A percentile compares a stretch with the other conserved stretches of the same genome.
These are phyloP conservation scores for Echinops telfairi DNA, from an alignment of 2,113 vertebrate genomes.

Conservation along the genomic window DNA sequence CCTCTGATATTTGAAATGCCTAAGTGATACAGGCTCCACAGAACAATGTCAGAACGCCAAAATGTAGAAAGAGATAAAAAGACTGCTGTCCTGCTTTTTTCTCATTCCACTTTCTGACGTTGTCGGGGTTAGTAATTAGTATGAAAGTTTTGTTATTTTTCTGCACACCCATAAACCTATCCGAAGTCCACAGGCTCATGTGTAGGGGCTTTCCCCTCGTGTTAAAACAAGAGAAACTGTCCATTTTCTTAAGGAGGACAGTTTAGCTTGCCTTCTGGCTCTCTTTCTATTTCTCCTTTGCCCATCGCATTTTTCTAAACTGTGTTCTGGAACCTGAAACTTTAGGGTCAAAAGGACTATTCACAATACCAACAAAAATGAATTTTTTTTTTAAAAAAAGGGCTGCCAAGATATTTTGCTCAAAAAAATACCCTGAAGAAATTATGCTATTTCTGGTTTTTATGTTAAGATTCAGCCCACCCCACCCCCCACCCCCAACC, in stretches of 20 bases:
- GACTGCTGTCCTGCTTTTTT: neutral
- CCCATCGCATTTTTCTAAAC: neutral
- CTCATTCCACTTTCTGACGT: neutral
- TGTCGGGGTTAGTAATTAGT: neutral
- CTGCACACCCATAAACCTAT: neutral
- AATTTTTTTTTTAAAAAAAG: neutral
- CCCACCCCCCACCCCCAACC: neutral
- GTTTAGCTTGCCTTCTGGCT: neutral
- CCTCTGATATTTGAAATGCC: neutral
- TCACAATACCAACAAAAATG: neutral
- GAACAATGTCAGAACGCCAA: constrained; percentile 1
- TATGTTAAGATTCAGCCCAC: neutral
- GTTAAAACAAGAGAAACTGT: neutral
- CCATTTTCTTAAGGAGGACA: neutral
- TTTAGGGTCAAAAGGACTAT: neutral
- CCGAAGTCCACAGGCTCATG: neutral
- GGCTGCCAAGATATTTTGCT: constrained; percentile 4
- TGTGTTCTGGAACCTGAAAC: neutral
- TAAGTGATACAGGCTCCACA: neutral
- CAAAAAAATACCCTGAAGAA: constrained; percentile 44
- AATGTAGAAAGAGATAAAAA: neutral
- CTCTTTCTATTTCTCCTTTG: neutral
- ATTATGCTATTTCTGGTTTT: constrained; percentile 25
- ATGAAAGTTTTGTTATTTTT: neutral
- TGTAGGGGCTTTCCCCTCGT: neutral